Evolutionary conservation across 2,888 invertebrate genomes (phyloP), one percentile per base, ranked within the genome.

Genomic region (Tenthredo amoena): DNA sequence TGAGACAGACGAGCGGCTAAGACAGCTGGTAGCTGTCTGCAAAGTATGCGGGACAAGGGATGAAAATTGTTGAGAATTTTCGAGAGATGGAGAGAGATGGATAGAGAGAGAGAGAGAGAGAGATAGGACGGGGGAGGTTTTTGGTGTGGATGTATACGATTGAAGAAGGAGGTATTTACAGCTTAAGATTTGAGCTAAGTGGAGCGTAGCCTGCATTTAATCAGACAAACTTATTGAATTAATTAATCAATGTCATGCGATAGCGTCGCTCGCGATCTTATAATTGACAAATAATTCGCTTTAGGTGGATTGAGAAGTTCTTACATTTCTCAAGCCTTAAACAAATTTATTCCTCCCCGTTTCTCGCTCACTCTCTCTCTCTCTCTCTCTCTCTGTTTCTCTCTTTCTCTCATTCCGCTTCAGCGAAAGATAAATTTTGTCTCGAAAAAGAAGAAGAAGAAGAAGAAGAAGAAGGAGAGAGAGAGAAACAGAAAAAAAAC

Each of bases 161-260:
- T 40, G 72, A 37, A 10, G 37, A 74, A 21, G 72, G 40, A 72
- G 34, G 21, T 37, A 76, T 47, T 21, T 26, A 31, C 37, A 26
- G 4, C 62, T n/a, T n/a, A 82, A 65, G 62, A 82, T 68, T 68
- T 68, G 40, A 65, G 65, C 40, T 40, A 65, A 68, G 21, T 21
- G 65, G 85, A 86, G 86, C 84, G 86, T 84, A 85, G 37, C n/a
- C 31, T 77, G 77, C 77, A 50, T 77, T 77, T 55, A 77, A 77
- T 77, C 77, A 55, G 47, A 55, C 77, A 77, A 55, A 77, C 77
- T 50, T 77, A 77, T 77, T 77, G 55, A 77, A 77, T 77, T 77
- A 77, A 77, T 77, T 77, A 77, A 77, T 77, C 77, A 55, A 55
- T 40, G 77, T 77, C 77, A 50, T 31, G 77, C 50, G 31, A 55